Evolutionary conservation across 2,113 vertebrate species (phyloP).

Genomic region (Planiliza haematocheilus): DNA sequence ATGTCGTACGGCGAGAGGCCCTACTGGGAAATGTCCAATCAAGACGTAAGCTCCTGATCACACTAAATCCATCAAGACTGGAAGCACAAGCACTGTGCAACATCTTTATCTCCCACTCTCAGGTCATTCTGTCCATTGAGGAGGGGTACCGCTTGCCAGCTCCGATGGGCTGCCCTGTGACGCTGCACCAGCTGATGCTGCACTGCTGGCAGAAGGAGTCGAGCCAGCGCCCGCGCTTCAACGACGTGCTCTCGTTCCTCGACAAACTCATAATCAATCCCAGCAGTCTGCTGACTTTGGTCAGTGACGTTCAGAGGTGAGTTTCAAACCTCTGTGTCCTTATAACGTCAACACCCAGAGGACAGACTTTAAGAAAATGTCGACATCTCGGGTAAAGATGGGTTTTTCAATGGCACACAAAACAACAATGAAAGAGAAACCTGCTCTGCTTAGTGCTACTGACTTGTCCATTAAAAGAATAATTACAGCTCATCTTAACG

Average conservation of each 20-base stretch:
- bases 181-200: conserved; percentile 97
- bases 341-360: not conserved
- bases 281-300: conserved; percentile 91
- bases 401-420: not conserved
- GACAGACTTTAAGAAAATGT: not conserved
- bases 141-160: conserved; percentile 97
- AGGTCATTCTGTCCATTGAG: conserved; percentile 98
- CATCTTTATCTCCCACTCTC: conserved; percentile 3
- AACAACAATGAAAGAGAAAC: too few species aligned
- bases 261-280: conserved; percentile 98
- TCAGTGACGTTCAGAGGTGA: conserved; percentile 92
- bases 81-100: not conserved
- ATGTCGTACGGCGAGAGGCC: conserved; percentile 98
- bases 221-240: conserved; percentile 92
- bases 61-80: not conserved
- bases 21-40: conserved; percentile 99
- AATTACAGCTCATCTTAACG: not conserved
- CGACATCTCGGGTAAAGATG: too few species aligned
- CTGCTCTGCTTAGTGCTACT: not conserved
- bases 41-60: conserved; percentile 78
- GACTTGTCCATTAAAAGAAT: not conserved
- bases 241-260: conserved; percentile 91
- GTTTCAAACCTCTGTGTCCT: not conserved
- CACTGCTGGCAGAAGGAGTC: conserved; percentile 99
- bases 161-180: conserved; percentile 95